Base-by-base conservation (phyloP, 2,797 vertebrate species). In the Catharus ustulatus region DNA sequence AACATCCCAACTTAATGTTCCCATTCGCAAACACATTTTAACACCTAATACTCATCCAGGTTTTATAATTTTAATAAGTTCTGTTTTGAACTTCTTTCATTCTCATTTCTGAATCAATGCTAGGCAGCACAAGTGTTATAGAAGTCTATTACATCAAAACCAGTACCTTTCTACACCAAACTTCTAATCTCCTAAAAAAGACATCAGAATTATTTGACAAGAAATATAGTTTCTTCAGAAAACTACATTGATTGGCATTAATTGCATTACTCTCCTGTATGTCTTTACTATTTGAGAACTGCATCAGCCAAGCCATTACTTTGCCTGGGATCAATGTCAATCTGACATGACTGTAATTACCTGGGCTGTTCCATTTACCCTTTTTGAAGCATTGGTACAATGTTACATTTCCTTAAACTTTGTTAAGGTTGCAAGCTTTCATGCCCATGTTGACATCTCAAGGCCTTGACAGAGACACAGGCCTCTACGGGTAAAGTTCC, bases 221-320 rank as follows among this genome's bases (percentile, higher is more conserved):
- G 89, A 88, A 84, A 74, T 89, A 91, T 13, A 58, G 21, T 54
- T 89, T 90, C 82, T 89, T 88, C 73, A 81, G 89, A 90, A 93
- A 93, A 86, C 80, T 91, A 63, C 87, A 89, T 73, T 96, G 94
- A 97, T 92, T 95, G 79, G 84, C 94, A 94, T 96, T 97, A 96
- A 96, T 95, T 97, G 92, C 82, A 88, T 96, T 96, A 96, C 55
- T 36, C 22, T 93, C 59, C 66, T 94, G 48, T 86, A 95, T 26
- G 69, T 87, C 91, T 96, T 86, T 73, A 88, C 80, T 84, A 57
- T 86, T 90, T 81, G 63, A 92, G 73, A 66, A 45, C 79, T 86
- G 55, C 38, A 88, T 69, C 89, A 93, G 77, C 89, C 58, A 79
- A 93, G 91, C 79, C 94, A 93, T 95, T 96, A 95, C 88, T 96